These are phyloP conservation scores for Phrynocephalus forsythii DNA, from an alignment of 2,797 vertebrate genomes.

Conservation along the genomic window DNA sequence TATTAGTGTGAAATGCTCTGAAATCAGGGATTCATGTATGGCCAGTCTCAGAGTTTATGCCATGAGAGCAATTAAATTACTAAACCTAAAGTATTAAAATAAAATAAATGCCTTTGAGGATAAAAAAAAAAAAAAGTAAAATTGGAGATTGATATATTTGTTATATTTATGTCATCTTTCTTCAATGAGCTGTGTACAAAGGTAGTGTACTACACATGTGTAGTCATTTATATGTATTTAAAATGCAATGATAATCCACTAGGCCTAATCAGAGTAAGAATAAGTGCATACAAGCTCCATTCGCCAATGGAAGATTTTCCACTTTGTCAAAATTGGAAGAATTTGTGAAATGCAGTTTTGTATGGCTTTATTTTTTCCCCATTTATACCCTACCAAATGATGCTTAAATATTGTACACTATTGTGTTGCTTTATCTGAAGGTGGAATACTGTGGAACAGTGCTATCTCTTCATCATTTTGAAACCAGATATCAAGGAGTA, in stretches of 20 bases:
- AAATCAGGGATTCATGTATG: not conserved
- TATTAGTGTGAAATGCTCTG: not conserved
- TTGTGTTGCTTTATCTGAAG: not conserved
- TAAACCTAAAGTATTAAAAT: too few species aligned
- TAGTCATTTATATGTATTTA: not conserved
- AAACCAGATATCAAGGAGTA: constrained; percentile 5
- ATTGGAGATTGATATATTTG: too few species aligned
- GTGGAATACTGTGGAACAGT: not conserved
- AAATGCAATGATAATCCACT: not conserved
- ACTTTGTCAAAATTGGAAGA: not conserved
- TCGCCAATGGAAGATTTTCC: not conserved
- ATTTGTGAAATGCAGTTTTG: too few species aligned
- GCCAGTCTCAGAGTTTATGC: not conserved
- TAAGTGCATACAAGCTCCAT: not conserved
- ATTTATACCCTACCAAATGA: not conserved
- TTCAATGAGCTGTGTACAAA: not conserved
- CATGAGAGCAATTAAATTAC: not conserved
- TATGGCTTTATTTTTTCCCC: not conserved
- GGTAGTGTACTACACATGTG: not conserved
- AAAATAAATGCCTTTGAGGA: too few species aligned
- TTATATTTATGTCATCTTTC: too few species aligned
- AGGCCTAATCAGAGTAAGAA: not conserved
- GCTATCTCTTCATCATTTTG: not conserved
- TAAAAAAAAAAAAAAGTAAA: too few species aligned
- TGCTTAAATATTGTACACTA: not conserved